Conservation (phyloP, 2,888 invertebrate species). For the Euspilapteryx auroguttella region DNA sequence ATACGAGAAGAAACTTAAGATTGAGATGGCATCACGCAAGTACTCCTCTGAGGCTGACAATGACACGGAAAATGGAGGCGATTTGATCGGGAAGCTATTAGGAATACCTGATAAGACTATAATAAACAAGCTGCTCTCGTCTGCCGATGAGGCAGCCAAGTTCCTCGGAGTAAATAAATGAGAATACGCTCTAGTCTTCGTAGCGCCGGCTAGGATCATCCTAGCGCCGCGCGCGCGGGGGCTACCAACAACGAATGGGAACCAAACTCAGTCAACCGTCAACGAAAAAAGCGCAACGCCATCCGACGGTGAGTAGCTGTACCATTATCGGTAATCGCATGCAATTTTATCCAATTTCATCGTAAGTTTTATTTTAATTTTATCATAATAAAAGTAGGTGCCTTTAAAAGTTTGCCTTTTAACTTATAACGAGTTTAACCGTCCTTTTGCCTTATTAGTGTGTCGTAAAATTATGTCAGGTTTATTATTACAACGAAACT, state of each 20-base stretch:
- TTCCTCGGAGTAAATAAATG: slow-evolving; percentile 80
- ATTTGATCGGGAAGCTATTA: slow-evolving; percentile 86
- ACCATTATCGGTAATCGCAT: slow-evolving; percentile 5
- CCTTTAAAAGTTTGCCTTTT: slow-evolving; percentile 40
- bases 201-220: slow-evolving; percentile 45
- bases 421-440: slow-evolving; percentile 26
- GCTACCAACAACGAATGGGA: slow-evolving; percentile 14
- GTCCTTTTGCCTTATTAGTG: slow-evolving; percentile 31
- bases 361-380: too few species aligned
- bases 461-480: too few species aligned
- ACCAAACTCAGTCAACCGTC: too few species aligned
- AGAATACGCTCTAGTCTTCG: slow-evolving; percentile 58
- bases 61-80: slow-evolving; percentile 63
- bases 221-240: slow-evolving; percentile 51
- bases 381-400: slow-evolving; percentile 24
- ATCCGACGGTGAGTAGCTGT: slow-evolving; percentile 26
- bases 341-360: too few species aligned
- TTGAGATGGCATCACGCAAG: slow-evolving; percentile 47
- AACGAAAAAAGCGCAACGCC: slow-evolving; percentile 20
- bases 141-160: slow-evolving; percentile 85
- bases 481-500: too few species aligned
- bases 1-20: slow-evolving; percentile 56
- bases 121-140: slow-evolving; percentile 81
- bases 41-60: slow-evolving; percentile 52
- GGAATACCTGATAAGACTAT: slow-evolving; percentile 85